These are phyloP conservation scores for Astropecten irregularis DNA, from an alignment of 53 echinoderm and acorn worm genomes.

Conservation along the genomic window DNA sequence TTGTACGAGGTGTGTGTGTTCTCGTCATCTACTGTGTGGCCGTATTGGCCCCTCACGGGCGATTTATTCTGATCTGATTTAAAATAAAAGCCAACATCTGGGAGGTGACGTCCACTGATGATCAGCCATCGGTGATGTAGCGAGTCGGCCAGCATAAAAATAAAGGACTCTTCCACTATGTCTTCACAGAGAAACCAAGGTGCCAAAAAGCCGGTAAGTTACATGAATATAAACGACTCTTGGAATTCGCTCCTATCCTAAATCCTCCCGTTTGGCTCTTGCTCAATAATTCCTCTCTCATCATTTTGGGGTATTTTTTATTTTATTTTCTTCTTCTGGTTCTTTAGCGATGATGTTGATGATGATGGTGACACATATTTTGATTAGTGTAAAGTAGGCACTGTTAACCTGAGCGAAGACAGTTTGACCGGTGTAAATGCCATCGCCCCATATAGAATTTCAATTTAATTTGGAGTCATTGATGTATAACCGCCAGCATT, in stretches of 20 bases:
- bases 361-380: neutral
- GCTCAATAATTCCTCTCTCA: no score
- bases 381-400: neutral
- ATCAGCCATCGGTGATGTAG: conserved; percentile 19
- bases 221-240: neutral
- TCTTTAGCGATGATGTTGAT: neutral
- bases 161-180: neutral
- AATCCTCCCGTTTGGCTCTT: no score
- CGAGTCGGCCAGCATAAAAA: neutral
- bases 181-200: conserved; percentile 29
- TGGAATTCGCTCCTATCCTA: neutral
- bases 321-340: neutral
- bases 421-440: conserved; percentile 22
- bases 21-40: no score
- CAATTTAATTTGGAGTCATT: conserved; percentile 14
- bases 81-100: conserved; percentile 27
- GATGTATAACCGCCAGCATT: neutral
- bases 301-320: neutral
- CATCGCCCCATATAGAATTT: conserved; percentile 19
- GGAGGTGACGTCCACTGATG: conserved; percentile 30
- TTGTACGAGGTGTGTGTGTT: neutral
- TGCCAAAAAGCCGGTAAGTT: conserved; percentile 46
- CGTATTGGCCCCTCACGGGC: neutral
- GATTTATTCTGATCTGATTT: conserved; percentile 50
- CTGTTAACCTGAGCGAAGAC: neutral